A percentile compares a stretch with the other conserved stretches of the same genome.
phyloP scores from a whole-genome alignment of 2,888 invertebrate species.

The Xestia ashworthii region DNA sequence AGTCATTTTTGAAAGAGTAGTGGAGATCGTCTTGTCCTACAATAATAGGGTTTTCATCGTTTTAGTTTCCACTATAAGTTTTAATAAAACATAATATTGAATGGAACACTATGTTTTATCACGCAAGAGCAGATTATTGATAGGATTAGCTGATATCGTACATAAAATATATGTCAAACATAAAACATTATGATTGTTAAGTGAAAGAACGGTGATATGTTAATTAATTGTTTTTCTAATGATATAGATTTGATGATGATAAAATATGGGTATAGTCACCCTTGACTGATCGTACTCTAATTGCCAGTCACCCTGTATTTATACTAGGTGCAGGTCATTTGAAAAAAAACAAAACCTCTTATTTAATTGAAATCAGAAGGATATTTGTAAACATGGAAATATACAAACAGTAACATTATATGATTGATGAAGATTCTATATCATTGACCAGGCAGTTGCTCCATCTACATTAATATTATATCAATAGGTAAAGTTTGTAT shows the following conservation, averaged over 20 bases:
- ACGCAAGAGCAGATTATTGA: conserved; percentile 25
- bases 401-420: background rate
- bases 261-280: background rate
- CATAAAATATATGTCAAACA: conserved; percentile 39
- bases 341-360: background rate
- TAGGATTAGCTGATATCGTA: conserved; percentile 31
- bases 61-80: background rate
- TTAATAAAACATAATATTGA: conserved; percentile 1
- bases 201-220: conserved; percentile 26
- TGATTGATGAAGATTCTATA: background rate
- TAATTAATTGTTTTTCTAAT: conserved; percentile 24
- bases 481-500: background rate
- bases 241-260: background rate
- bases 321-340: background rate
- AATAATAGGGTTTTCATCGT: background rate
- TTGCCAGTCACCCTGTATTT: too few species aligned
- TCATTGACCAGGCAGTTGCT: background rate
- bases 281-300: too few species aligned
- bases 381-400: background rate
- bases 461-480: background rate
- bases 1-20: background rate
- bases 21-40: background rate
- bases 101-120: conserved; percentile 40
- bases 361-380: background rate
- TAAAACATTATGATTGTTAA: conserved; percentile 15